Conservation (phyloP, 2,797 vertebrate genomes). For the Pseudocheirus occidentalis region DNA sequence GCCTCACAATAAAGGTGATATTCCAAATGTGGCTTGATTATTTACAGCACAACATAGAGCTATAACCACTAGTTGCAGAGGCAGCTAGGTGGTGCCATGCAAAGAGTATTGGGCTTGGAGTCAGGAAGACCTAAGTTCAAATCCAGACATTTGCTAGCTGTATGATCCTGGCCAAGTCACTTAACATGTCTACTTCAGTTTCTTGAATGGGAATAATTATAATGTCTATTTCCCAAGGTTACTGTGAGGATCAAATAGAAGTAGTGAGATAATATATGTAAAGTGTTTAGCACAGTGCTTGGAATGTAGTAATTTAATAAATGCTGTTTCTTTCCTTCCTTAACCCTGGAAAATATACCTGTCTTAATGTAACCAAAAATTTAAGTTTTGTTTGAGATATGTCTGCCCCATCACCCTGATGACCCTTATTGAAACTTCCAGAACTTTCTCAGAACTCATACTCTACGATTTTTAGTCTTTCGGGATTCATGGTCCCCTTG, state of each 20-base stretch:
- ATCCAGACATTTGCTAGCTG: background rate
- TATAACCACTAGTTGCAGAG: background rate
- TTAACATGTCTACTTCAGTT: background rate
- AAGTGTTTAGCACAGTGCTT: background rate
- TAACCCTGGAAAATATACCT: background rate
- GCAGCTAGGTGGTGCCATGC: background rate
- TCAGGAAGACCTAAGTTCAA: background rate
- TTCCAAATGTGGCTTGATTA: background rate
- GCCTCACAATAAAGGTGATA: too few species aligned
- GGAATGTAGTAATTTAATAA: background rate
- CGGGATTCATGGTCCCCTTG: background rate
- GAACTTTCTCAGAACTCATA: background rate
- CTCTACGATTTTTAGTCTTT: background rate
- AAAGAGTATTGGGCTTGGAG: background rate
- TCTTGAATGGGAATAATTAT: too few species aligned
- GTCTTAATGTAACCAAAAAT: background rate
- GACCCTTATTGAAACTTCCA: background rate
- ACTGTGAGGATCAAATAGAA: too few species aligned
- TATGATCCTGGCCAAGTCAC: background rate
- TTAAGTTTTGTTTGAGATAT: background rate
- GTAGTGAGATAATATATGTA: too few species aligned
- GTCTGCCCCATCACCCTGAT: background rate
- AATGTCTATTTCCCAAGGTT: too few species aligned
- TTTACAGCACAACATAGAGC: background rate
- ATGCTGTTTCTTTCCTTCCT: background rate